Conservation (phyloP, 2,888 invertebrate genomes). For the Copidosoma aretas region DNA sequence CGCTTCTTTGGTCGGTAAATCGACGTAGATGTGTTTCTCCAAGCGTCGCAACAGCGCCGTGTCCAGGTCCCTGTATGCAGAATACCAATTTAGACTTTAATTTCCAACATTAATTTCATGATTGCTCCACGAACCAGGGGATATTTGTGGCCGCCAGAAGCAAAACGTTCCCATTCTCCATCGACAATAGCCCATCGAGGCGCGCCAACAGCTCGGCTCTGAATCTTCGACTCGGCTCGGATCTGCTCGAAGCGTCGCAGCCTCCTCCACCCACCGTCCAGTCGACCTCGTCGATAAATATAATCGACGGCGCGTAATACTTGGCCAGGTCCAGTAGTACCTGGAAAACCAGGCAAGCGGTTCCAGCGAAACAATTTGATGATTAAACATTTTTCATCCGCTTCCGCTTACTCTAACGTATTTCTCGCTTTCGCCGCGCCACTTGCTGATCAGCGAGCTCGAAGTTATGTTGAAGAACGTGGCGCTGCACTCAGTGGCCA, state of each 20-base stretch:
- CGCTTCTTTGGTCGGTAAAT: conserved; percentile 74
- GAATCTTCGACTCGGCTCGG: conserved; percentile 74
- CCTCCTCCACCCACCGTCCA: conserved; percentile 72
- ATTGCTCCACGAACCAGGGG: conserved; percentile 74
- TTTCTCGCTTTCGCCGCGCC: conserved; percentile 96
- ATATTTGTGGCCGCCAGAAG: conserved; percentile 88
- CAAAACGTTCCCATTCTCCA: conserved; percentile 73
- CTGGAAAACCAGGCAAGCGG: conserved; percentile 58
- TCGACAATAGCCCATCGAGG: conserved; percentile 75
- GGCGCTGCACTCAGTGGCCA: conserved; percentile 80
- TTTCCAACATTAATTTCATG: neutral
- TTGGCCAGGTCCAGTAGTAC: conserved; percentile 87
- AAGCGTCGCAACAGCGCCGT: conserved; percentile 85
- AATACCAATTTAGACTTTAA: conserved; percentile 16
- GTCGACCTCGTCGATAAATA: conserved; percentile 94
- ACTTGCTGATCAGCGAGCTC: conserved; percentile 90
- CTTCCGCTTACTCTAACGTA: conserved; percentile 75
- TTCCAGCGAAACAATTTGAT: neutral
- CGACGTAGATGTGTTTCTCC: conserved; percentile 85
- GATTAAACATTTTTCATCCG: neutral
- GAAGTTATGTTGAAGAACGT: conserved; percentile 92
- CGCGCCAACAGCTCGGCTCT: conserved; percentile 88
- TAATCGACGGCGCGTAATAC: conserved; percentile 84
- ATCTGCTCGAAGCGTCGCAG: conserved; percentile 59
- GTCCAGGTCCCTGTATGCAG: conserved; percentile 78